Evolutionary conservation across 2,113 vertebrate species (phyloP).

Genomic region (Gambusia holbrooki): DNA sequence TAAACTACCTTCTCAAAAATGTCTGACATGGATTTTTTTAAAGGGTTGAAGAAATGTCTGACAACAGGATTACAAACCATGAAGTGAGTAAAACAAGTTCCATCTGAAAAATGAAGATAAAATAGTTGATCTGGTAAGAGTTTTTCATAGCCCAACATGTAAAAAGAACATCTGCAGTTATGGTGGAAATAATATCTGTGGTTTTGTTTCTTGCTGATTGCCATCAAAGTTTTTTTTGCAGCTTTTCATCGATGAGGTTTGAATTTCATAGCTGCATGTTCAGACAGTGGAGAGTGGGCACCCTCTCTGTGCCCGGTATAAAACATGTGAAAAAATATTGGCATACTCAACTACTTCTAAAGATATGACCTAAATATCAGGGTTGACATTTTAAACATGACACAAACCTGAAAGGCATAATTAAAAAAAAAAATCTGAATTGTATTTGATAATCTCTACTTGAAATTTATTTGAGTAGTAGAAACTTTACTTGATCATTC

Average conservation of each 20-base stretch:
- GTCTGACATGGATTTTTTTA: background rate
- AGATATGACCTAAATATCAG: background rate
- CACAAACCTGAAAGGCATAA: background rate
- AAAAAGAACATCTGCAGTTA: background rate
- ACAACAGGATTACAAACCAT: background rate
- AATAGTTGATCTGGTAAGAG: too few species aligned
- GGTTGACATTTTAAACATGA: background rate
- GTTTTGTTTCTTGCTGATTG: background rate
- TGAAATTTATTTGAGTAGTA: too few species aligned
- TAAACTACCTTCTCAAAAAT: background rate
- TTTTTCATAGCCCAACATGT: too few species aligned
- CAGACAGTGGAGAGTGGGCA: background rate
- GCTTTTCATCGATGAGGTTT: background rate
- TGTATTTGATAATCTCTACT: too few species aligned
- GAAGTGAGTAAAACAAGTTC: background rate
- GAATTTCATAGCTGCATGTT: background rate
- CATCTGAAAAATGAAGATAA: too few species aligned
- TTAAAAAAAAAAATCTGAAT: background rate
- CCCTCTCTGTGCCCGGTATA: background rate
- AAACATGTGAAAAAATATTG: background rate
- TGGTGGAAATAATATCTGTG: background rate
- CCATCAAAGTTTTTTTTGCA: background rate
- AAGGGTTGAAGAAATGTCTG: background rate
- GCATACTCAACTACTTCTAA: background rate
- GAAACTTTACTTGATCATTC: too few species aligned